Percentiles rank a stretch among this genome's conserved stretches.
Evolutionary conservation across 1,140 invertebrate genomes (phyloP).

Genomic region (Drosophila melanica): DNA sequence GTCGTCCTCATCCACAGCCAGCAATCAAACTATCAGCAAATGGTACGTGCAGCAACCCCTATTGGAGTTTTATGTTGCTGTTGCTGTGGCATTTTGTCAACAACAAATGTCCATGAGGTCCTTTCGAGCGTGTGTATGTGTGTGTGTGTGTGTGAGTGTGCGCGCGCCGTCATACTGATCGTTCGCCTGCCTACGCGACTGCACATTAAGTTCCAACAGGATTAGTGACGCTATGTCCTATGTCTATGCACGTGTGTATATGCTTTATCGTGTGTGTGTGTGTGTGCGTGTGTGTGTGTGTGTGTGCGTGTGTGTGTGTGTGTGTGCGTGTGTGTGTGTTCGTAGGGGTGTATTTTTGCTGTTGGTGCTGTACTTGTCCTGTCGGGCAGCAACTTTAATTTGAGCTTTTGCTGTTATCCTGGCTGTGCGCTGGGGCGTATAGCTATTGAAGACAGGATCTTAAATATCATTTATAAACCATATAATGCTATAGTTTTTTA

Average conservation of each 20-base stretch:
- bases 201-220: slow-evolving; percentile 63
- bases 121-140: slow-evolving; percentile 35
- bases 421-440: slow-evolving; percentile 16
- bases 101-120: slow-evolving; percentile 56
- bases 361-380: slow-evolving; percentile 1
- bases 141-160: slow-evolving; percentile 11
- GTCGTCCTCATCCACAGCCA: background rate
- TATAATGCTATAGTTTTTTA: too few species aligned
- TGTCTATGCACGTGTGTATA: background rate
- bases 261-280: slow-evolving; percentile 26
- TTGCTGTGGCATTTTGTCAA: slow-evolving; percentile 66
- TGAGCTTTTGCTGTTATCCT: slow-evolving; percentile 14
- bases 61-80: slow-evolving; percentile 47
- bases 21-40: slow-evolving; percentile 50
- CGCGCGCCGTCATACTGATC: slow-evolving; percentile 31
- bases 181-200: slow-evolving; percentile 36
- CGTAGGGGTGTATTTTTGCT: background rate
- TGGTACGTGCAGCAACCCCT: slow-evolving; percentile 65
- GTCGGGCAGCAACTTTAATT: slow-evolving; percentile 18
- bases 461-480: background rate
- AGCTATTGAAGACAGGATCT: background rate
- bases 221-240: slow-evolving; percentile 51
- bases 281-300: slow-evolving; percentile 4
- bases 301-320: slow-evolving; percentile 24
- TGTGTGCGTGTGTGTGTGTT: slow-evolving; percentile 27